Evolutionary conservation across 1,140 invertebrate species (phyloP), one percentile per base, ranked within the genome.

Genomic region (Aphaenogaster ashmeadi): DNA sequence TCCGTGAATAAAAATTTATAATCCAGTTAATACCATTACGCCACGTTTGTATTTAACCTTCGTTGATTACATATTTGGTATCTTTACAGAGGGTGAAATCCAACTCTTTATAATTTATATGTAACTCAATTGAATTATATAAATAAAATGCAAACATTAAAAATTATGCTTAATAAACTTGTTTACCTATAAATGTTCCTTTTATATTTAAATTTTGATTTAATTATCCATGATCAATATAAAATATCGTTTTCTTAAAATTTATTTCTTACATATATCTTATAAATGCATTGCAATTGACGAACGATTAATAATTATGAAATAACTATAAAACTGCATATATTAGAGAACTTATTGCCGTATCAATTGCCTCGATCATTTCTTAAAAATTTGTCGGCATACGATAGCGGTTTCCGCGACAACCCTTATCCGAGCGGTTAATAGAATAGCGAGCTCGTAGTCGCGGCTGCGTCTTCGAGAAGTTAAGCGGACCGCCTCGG

Each of bases 401-500:
- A 75, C 44, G 41, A 75, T 81, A 80, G 54, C 56, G 66, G 80
- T 83, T 87, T 74, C 41, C 60, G 47, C 47, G 47, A 62, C 52
- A 64, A 58, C 78, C 81, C 83, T 91, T 91, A 91, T 91, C 90
- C 78, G 64, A 78, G 54, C 62, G 21, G 81, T 87, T 91, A 91
- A 91, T 91, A 91, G 90, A 91, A 91, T 90, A 91, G 89, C 88
- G 85, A 52, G 27, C 36, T 79, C 47, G 89, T 75, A 72, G 60
- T 52, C 52, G 72, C 64, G 80, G 56, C 52, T 71, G 78, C 56
- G 67, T 85, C 87, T 87, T 74, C 74, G 74, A 38, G 71, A 85
- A 72, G 81, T 78, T 75, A 66, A 86, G 84, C 75, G 85, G 52
- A 89, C 75, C 83, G 67, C 77, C 86, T 89, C 80, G 86, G 66